Percentiles rank a stretch among this genome's conserved stretches.
Evolutionary conservation across 2,797 vertebrate species (phyloP).

Genomic region (Amblyraja radiata): DNA sequence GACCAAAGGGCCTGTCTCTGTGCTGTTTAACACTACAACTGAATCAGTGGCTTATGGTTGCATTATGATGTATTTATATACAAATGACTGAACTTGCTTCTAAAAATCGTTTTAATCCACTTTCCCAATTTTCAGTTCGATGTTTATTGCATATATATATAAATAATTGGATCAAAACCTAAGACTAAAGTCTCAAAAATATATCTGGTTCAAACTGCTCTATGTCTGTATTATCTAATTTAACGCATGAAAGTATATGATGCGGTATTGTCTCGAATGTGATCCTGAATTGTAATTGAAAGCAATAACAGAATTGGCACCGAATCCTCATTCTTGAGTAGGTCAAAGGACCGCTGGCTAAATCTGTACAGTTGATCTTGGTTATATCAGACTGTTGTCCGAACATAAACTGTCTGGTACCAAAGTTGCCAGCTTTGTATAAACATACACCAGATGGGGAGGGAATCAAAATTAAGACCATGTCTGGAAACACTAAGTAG

Average conservation of each 20-base stretch:
- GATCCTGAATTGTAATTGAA: conserved; percentile 11
- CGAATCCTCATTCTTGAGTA: not conserved
- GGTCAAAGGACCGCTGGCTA: not conserved
- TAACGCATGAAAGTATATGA: not conserved
- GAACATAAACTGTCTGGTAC: conserved; percentile 22
- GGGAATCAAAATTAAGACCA: not conserved
- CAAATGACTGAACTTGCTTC: not conserved
- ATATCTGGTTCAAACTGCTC: not conserved
- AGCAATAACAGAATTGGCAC: not conserved
- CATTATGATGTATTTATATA: not conserved
- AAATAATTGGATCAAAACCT: not conserved
- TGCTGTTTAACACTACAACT: too few species aligned
- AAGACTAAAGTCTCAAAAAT: not conserved
- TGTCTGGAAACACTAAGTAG: not conserved
- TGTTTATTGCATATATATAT: not conserved
- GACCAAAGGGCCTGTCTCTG: too few species aligned
- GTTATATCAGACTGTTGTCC: not conserved
- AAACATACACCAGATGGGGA: conserved; percentile 8
- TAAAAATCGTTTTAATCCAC: not conserved
- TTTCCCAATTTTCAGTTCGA: not conserved
- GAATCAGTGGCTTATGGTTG: not conserved
- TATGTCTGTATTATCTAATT: not conserved
- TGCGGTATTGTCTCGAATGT: not conserved
- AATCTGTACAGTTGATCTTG: conserved; percentile 13
- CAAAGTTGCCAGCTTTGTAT: conserved; percentile 8